Conservation (phyloP, 2,888 invertebrate genomes). For the Linnaemya tessellans region DNA sequence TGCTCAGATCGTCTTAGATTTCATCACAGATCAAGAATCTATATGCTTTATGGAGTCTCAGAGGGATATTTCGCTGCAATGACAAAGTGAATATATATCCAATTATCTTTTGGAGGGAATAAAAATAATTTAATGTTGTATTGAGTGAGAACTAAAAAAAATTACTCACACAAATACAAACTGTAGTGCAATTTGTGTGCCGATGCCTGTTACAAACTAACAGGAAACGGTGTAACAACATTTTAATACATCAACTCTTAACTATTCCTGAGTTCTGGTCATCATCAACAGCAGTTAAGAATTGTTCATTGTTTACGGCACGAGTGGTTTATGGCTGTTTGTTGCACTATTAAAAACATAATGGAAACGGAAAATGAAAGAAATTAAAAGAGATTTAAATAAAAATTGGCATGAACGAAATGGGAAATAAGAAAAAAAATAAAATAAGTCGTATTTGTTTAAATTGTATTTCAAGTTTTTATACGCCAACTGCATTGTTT, state of each 20-base stretch:
- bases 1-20: no score
- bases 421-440: no score
- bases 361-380: not conserved
- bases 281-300: not conserved
- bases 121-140: no score
- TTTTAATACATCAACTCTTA: conserved; percentile 25
- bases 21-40: no score
- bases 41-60: no score
- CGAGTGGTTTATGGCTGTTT: not conserved
- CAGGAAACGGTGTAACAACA: not conserved
- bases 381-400: conserved; percentile 16
- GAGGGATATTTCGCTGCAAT: no score
- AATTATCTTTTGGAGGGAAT: no score
- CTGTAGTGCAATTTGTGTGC: no score
- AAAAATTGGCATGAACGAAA: conserved; percentile 10
- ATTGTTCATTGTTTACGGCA: conserved; percentile 27
- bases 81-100: no score
- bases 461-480: not conserved
- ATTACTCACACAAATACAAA: no score
- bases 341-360: not conserved
- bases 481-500: not conserved
- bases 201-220: not conserved
- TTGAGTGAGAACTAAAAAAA: no score
- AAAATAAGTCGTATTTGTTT: not conserved
- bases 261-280: conserved; percentile 17